Evolutionary conservation across 2,113 vertebrate species (phyloP).

Genomic region (Pelecanus crispus): DNA sequence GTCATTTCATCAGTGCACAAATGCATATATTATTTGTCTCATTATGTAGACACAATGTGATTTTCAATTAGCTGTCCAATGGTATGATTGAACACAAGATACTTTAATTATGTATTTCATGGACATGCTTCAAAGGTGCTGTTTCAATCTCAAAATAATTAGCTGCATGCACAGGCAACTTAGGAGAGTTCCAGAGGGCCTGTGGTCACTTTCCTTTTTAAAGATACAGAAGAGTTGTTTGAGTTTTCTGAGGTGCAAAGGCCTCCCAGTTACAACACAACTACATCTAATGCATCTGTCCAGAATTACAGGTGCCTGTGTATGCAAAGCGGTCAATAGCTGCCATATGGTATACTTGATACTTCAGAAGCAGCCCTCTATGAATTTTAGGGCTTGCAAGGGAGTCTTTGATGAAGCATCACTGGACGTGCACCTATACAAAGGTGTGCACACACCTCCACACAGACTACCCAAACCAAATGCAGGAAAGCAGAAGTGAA

Average conservation of each 20-base stretch:
- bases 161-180: not conserved
- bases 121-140: slow-evolving; percentile 45
- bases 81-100: not conserved
- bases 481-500: not conserved
- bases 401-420: not conserved
- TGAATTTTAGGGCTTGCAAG: not conserved
- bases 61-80: slow-evolving; percentile 51
- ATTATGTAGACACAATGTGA: slow-evolving; percentile 43
- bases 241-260: not conserved
- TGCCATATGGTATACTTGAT: not conserved
- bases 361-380: not conserved
- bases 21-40: slow-evolving; percentile 42
- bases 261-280: not conserved
- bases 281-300: not conserved
- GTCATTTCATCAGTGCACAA: not conserved
- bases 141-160: slow-evolving; percentile 54
- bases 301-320: not conserved
- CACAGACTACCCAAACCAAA: not conserved
- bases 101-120: slow-evolving; percentile 59
- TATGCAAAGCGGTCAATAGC: fast-evolving
- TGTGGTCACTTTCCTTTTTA: not conserved
- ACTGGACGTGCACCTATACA: not conserved
- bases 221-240: not conserved
- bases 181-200: not conserved
- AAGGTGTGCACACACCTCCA: not conserved